Evolutionary conservation across 2,113 vertebrate genomes (phyloP), one percentile per base, ranked within the genome.

Genomic region (Addax nasomaculatus): DNA sequence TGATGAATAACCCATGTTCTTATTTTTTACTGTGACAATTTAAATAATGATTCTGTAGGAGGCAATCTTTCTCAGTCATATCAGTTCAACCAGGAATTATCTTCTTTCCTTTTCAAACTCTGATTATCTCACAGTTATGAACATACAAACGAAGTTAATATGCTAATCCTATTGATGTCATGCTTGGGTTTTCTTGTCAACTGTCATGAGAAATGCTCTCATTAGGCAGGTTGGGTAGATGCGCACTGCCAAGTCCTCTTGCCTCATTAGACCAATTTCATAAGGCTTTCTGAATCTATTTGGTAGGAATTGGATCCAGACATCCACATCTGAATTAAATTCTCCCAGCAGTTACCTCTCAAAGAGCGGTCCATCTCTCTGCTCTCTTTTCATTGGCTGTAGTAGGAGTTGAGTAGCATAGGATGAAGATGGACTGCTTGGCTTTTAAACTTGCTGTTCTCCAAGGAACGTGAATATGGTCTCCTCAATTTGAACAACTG

Each of bases 31-130:
- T 57, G 1, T 80, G 2, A 7, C 43, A 83, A 4, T 97, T 98
- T 94, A 36, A 78, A 25, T 5, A 89, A 81, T 89, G 49, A 45
- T 30, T 92, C 43, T 96, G 62, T 45, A 94, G 90, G 30, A 78
- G 89, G 47, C 47, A 23, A 0, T 23, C 67, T 70, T 39, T 70
- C n/a, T 70, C n/a, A 70, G 67, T 70, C 9, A 39, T 13, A 58
- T 89, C 84, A 80, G 67, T 53, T 92, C 47, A 43, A 62, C 8
- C 36, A 93, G 85, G n/a, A 89, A 60, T 96, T 43, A 57, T 1
- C 85, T 58, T 81, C 83, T 91, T 92, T 97, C 49, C n/a, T 83
- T 97, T 49, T 84, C 89, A 76, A 89, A 39, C 55, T 85, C 16
- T 90, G 90, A 55, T 55, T 53, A 23, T 85, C 73, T 96, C 81